Base-by-base conservation (phyloP, 2,888 invertebrate species). In the Phorcus lineatus region DNA sequence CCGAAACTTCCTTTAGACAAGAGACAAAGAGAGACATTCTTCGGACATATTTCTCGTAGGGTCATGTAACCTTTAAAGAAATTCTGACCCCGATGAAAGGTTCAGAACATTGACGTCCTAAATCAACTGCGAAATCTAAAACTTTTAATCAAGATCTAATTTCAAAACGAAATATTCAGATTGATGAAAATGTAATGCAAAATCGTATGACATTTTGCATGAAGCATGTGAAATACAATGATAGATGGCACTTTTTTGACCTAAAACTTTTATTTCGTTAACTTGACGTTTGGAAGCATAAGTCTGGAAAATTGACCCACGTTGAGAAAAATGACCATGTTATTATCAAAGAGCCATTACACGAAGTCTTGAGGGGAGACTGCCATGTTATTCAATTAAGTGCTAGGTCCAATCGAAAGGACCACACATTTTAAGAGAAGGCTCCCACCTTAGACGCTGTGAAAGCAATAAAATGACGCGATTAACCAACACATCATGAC, bases 291-390 rank as follows among this genome's bases (percentile, higher is more conserved):
- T 36, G 40, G 40, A 70, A 70, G 70, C 70, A 70, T 31, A 70
- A 70, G 36, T 70, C 70, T 40, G 70, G 40, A 70, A 70, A 70
- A 70, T 70, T 70, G 70, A 70, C 36, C 36, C 70, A 70, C 28
- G 70, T 70, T 70, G 28, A 70, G 70, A 70, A 70, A 70, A 70
- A 70, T 70, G 70, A 70, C 70, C 70, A 36, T 36, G 47, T 40
- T 36, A 36, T 70, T 36, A 70, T 70, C 70, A 70, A 70, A 70
- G 36, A 36, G 36, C 70, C 70, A 70, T 70, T 70, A 70, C 36
- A 62, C 62, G 17, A 28, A 47, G 62, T 24, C 28, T 28, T 62
- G 28, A 19, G 70, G 36, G 36, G 28, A 36, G 70, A 19, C 70
- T 36, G 36, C 36, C 31, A 36, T 70, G 70, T 70, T 70, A 70